Conservation (phyloP, 2,797 vertebrate genomes). For the Acomys russatus region DNA sequence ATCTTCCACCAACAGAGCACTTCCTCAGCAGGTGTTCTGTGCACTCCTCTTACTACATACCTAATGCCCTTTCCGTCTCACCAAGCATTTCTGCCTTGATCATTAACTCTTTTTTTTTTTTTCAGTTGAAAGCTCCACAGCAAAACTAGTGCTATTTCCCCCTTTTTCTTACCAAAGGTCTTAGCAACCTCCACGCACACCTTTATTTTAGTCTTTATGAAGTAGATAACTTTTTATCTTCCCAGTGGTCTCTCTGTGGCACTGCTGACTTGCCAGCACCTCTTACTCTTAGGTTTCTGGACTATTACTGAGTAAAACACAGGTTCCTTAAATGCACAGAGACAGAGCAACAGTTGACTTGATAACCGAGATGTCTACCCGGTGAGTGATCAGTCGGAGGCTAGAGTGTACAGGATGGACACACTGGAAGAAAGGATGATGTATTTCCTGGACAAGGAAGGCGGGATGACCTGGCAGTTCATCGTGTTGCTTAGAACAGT, state of each 20-base stretch:
- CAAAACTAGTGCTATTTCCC: not conserved
- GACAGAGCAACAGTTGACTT: not conserved
- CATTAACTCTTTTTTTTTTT: not conserved
- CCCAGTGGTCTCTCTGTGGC: not conserved
- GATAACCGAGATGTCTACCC: not conserved
- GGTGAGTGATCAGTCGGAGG: too few relatives aligned
- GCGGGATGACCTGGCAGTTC: not conserved
- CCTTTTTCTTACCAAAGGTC: not conserved
- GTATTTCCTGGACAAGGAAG: too few relatives aligned
- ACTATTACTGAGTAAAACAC: not conserved
- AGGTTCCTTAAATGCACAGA: not conserved
- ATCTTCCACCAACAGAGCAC: not conserved
- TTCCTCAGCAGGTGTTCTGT: not conserved
- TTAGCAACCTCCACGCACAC: not conserved
- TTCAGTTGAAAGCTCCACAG: not conserved
- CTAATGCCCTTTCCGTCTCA: not conserved
- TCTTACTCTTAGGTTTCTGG: not conserved
- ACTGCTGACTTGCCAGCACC: not conserved
- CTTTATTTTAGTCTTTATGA: not conserved
- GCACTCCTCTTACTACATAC: too few relatives aligned
- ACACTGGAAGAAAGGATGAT: not conserved
- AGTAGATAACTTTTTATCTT: not conserved
- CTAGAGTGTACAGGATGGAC: not conserved
- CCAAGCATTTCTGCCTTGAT: not conserved
- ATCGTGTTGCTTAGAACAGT: not conserved